phyloP scores from a whole-genome alignment of 2,797 vertebrate genomes.

The Chaenodraco wilsoni region DNA sequence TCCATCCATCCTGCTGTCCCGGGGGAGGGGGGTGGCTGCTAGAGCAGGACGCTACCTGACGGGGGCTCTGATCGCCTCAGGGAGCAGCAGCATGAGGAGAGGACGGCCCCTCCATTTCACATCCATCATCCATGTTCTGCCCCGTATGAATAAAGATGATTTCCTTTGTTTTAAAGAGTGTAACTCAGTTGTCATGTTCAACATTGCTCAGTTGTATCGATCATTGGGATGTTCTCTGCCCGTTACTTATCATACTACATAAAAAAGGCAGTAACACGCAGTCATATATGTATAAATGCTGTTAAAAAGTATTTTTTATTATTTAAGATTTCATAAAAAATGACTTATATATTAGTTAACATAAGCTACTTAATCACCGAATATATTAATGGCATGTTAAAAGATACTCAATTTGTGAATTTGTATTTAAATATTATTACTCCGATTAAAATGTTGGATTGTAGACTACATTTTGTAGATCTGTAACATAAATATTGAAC shows the following conservation, averaged over 20 bases:
- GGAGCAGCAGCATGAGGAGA: constrained; percentile 30
- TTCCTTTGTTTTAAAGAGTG: background rate
- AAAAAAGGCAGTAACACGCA: background rate
- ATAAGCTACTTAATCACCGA: background rate
- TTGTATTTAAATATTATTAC: background rate
- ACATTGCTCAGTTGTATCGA: too few species aligned
- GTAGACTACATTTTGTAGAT: background rate
- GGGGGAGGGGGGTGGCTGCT: constrained; percentile 47
- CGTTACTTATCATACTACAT: background rate
- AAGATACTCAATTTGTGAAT: background rate
- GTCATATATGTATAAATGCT: background rate
- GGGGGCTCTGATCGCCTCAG: constrained; percentile 39
- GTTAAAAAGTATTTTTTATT: background rate
- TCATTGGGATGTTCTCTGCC: background rate
- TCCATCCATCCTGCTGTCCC: constrained; percentile 38
- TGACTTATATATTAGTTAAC: background rate
- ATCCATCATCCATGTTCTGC: background rate
- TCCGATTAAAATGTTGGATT: background rate
- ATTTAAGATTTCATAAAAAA: background rate
- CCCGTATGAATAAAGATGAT: background rate
- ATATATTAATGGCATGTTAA: background rate
- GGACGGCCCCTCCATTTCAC: constrained; percentile 1
- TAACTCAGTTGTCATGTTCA: too few species aligned
- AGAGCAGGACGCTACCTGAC: constrained; percentile 62
- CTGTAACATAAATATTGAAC: background rate